Evolutionary conservation across 2,113 vertebrate species (phyloP).

Genomic region (Bubalus kerabau): DNA sequence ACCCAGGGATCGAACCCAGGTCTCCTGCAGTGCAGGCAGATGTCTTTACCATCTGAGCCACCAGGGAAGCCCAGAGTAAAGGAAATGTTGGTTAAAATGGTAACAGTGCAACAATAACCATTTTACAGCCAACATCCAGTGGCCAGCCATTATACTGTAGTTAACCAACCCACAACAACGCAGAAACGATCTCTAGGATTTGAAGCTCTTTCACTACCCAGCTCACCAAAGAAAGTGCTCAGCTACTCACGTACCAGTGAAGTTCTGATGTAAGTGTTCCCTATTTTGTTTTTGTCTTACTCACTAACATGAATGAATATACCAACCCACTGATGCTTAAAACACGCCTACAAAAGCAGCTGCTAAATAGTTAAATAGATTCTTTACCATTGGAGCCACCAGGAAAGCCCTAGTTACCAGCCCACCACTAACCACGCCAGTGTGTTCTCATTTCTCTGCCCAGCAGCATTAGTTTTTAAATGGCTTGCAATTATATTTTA

Average conservation of each 20-base stretch:
- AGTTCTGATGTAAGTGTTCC: fast-evolving
- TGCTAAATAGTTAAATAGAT: neutral
- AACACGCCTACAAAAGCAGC: neutral
- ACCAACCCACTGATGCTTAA: neutral
- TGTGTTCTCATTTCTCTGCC: neutral
- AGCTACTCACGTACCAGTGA: fast-evolving
- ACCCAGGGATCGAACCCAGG: neutral
- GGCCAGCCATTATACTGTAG: neutral
- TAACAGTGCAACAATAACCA: neutral
- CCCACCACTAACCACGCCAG: neutral
- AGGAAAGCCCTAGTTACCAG: neutral
- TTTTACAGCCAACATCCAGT: neutral
- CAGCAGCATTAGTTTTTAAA: neutral
- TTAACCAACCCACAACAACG: too few species aligned
- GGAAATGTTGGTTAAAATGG: neutral
- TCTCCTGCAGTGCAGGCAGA: neutral
- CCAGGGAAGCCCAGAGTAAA: neutral
- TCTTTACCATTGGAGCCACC: neutral
- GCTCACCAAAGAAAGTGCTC: neutral
- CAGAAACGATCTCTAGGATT: neutral
- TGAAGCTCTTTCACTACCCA: neutral
- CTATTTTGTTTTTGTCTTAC: neutral
- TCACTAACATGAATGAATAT: neutral
- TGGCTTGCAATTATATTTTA: neutral
- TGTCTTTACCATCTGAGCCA: neutral